A percentile compares a stretch with the other conserved stretches of the same genome.
Evolutionary conservation across 2,113 vertebrate species (phyloP).

Genomic region (Chaetodon auriga): DNA sequence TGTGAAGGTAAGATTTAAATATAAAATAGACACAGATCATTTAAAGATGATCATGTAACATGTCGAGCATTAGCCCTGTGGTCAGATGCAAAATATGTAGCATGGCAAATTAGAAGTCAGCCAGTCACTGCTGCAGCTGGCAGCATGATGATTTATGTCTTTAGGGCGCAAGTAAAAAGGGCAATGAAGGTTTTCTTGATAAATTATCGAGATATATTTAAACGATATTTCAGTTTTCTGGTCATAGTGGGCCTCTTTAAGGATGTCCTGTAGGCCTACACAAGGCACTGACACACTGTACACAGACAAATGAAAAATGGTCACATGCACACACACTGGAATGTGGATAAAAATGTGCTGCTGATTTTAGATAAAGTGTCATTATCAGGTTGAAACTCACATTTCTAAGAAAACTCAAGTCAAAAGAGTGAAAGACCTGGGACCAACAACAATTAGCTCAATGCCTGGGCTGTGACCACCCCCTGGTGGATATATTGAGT

Average conservation of each 20-base stretch:
- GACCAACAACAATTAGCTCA: background rate
- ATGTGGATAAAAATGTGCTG: background rate
- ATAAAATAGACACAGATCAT: too few species aligned
- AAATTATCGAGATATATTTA: background rate
- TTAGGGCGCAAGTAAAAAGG: background rate
- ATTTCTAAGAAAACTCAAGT: background rate
- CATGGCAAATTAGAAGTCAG: slow-evolving; percentile 13
- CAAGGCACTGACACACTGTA: background rate
- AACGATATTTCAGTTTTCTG: background rate
- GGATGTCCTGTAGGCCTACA: background rate
- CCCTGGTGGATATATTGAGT: slow-evolving; percentile 53
- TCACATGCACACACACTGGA: background rate
- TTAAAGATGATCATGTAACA: background rate
- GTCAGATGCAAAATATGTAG: background rate
- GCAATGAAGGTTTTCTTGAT: background rate
- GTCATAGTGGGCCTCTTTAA: background rate
- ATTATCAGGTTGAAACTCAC: background rate
- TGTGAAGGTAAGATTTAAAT: too few species aligned
- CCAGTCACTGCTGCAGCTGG: background rate
- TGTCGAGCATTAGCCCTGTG: background rate
- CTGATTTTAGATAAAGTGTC: background rate
- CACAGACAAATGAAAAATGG: background rate
- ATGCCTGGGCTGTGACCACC: slow-evolving; percentile 26
- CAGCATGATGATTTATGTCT: slow-evolving; percentile 9
- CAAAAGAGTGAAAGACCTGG: background rate